phyloP scores from a whole-genome alignment of 2,797 vertebrate genomes.

The Champsocephalus esox region DNA sequence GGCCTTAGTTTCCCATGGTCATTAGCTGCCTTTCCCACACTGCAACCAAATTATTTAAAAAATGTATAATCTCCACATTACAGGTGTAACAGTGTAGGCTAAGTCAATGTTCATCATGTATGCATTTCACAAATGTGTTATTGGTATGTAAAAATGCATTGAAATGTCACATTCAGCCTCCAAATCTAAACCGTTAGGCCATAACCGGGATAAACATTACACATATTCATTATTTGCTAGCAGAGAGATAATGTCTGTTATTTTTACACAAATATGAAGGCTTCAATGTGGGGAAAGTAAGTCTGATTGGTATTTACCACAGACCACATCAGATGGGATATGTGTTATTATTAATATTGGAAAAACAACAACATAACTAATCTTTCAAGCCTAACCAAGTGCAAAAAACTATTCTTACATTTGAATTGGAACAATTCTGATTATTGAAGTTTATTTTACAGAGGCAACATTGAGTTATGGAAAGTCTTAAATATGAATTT shows the following conservation, averaged over 20 bases:
- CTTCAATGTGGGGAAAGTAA: not conserved
- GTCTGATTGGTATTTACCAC: not conserved
- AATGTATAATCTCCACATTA: not conserved
- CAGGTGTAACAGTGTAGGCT: not conserved
- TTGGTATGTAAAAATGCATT: not conserved
- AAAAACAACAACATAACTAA: not conserved
- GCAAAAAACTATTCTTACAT: not conserved
- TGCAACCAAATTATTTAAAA: not conserved
- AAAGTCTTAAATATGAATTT: not conserved
- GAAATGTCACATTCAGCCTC: not conserved
- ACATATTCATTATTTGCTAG: not conserved
- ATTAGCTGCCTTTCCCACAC: not conserved
- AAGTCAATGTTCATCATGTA: not conserved
- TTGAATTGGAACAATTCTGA: not conserved
- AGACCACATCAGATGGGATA: not conserved
- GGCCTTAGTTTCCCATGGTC: not conserved
- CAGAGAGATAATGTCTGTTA: too few relatives aligned
- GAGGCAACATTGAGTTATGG: not conserved
- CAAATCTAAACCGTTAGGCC: not conserved
- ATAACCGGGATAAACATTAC: not conserved
- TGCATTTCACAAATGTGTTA: not conserved
- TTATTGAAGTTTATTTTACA: not conserved
- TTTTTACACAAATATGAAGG: too few relatives aligned
- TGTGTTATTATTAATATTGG: not conserved
- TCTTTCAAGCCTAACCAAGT: not conserved